phyloP scores from a whole-genome alignment of 1,140 invertebrate species.

The Leptestheria dahalacensis region DNA sequence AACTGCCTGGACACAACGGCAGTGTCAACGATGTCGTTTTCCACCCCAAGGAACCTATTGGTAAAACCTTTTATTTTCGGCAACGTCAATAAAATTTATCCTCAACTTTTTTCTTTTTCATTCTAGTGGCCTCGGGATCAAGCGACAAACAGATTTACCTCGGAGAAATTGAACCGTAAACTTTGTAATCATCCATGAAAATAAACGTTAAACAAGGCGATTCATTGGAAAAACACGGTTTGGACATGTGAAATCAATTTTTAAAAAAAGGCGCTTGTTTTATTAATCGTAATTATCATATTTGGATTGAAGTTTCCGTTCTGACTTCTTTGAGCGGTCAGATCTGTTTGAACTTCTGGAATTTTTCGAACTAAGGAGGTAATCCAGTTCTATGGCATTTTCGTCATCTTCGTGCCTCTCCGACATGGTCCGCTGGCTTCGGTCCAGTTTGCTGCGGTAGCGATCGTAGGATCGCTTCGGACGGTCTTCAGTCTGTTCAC shows the following conservation, averaged over 20 bases:
- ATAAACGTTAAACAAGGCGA: too few relatives aligned
- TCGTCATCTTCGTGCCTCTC: slow-evolving; percentile 6
- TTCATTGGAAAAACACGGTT: too few relatives aligned
- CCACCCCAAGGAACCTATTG: slow-evolving; percentile 84
- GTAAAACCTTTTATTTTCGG: slow-evolving; percentile 32
- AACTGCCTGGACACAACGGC: slow-evolving; percentile 93
- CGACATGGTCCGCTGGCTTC: slow-evolving; percentile 1
- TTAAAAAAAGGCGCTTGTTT: background rate
- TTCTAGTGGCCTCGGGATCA: slow-evolving; percentile 67
- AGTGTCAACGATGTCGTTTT: slow-evolving; percentile 94
- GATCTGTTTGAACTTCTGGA: slow-evolving; percentile 5
- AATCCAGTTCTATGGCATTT: slow-evolving; percentile 4
- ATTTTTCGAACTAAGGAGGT: slow-evolving; percentile 6
- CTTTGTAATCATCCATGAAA: too few relatives aligned
- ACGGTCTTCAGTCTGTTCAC: background rate
- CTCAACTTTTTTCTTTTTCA: slow-evolving; percentile 8
- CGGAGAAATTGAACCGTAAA: slow-evolving; percentile 67
- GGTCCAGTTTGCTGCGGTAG: background rate
- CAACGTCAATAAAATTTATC: slow-evolving; percentile 1
- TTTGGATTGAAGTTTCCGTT: background rate
- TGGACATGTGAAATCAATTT: too few relatives aligned
- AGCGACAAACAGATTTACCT: slow-evolving; percentile 93
- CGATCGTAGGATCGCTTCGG: slow-evolving; percentile 6
- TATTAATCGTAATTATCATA: background rate
- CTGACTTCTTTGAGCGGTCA: slow-evolving; percentile 7